Evolutionary conservation across 2,113 vertebrate genomes (phyloP).

Genomic region (Pantherophis guttatus): DNA sequence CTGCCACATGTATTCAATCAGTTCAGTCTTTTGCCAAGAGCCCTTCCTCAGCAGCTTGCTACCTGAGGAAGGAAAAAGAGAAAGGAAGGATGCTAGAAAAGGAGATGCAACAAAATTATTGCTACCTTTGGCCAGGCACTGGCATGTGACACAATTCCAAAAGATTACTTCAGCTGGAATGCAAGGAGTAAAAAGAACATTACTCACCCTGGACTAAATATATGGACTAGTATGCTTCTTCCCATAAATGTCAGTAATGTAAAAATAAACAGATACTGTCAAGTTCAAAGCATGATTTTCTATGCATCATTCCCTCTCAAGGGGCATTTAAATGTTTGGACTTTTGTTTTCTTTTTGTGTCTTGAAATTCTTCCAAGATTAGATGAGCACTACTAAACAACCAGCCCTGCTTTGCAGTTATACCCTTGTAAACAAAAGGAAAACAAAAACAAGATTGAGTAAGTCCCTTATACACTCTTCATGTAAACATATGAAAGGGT

Average conservation of each 20-base stretch:
- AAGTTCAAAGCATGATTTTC: not conserved
- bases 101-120: not conserved
- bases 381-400: not conserved
- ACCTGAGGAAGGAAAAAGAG: not conserved
- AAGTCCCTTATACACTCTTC: not conserved
- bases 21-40: not conserved
- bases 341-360: not conserved
- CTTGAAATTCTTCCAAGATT: not conserved
- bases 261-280: not conserved
- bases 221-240: not conserved
- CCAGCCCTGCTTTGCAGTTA: not conserved
- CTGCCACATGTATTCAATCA: not conserved
- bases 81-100: not conserved
- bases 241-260: not conserved
- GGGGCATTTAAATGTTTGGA: not conserved
- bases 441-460: not conserved
- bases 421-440: not conserved
- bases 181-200: not conserved
- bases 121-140: not conserved
- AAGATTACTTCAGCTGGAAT: not conserved
- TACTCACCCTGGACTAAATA: not conserved
- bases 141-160: not conserved
- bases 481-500: not conserved
- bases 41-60: not conserved
- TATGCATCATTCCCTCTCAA: not conserved